Base-by-base conservation (phyloP, 92 coral and sea anemone genomes). In the Plumapathes pennacea region DNA sequence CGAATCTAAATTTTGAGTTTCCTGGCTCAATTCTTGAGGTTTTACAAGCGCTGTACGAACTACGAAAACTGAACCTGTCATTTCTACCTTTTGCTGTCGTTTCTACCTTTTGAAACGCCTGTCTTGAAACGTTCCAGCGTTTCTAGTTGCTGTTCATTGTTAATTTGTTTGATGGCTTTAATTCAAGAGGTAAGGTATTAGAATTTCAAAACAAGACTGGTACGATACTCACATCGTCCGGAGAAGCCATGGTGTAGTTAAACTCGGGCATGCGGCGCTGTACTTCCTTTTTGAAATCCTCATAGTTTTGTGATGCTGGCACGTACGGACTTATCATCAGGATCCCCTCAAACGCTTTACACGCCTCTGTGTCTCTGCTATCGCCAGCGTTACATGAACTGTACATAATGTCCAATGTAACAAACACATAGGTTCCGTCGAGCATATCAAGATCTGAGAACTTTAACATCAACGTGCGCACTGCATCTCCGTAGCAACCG, bases 201-300 rank as follows among this genome's bases (percentile, higher is more conserved):
- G n/a, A n/a, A n/a, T n/a, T n/a, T n/a, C n/a, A n/a, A n/a, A n/a
- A n/a, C n/a, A n/a, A n/a, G n/a, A n/a, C n/a, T n/a, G 9, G 9
- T 36, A 36, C n/a, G 3, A 10, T 21, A 34, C 81, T 66, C 39
- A 74, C 88, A 19, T 62, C 54, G 2, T 56, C 52, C 28, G 75
- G 50, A 5, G 71, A 29, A 8, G 15, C 15, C 47, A 85, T 66
- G 25, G 50, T 24, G 22, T 62, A 75, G 38, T 73, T 72, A 66
- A 85, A 44, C 36, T 85, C 88, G 18, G 94, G 94, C 83, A 81
- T 66, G 52, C 94, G 68, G 29, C 57, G 55, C 38, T 57, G 68
- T 25, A 80, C 94, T 50, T 55, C 71, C 2, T 67, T 25, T 49
- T 42, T 54, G 55, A 85, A 85, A 17, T 69, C 41, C 13, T 28